These are phyloP conservation scores for Coenobita brevimanus DNA, from an alignment of 1,140 invertebrate genomes.

Conservation along the genomic window DNA sequence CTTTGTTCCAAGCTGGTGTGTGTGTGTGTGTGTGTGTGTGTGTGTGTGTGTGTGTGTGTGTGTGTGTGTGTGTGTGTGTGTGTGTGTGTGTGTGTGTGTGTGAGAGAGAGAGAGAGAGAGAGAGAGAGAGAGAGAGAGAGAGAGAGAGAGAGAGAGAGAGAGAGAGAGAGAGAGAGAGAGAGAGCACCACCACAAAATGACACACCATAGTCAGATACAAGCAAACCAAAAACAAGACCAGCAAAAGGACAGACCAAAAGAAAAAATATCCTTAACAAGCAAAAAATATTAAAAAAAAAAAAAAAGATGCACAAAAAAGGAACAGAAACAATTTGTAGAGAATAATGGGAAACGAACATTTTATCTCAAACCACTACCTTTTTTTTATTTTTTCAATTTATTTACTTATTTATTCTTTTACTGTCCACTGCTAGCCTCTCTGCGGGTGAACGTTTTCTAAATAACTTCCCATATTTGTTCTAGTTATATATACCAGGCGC, in stretches of 20 bases:
- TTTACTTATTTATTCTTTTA: too few species aligned
- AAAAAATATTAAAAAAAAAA: neutral
- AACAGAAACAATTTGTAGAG: neutral
- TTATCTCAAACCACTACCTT: too few species aligned
- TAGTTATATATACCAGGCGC: too few species aligned
- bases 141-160: neutral
- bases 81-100: constrained; percentile 2
- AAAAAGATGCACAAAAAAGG: neutral
- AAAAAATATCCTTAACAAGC: neutral
- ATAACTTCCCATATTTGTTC: too few species aligned
- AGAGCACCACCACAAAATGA: neutral
- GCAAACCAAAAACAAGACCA: neutral
- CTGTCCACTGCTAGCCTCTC: too few species aligned
- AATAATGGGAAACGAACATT: neutral
- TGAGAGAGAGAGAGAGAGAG: constrained; percentile 11
- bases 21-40: constrained; percentile 13
- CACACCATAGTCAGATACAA: neutral
- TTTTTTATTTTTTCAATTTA: too few species aligned
- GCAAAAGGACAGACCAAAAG: neutral
- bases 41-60: neutral
- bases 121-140: neutral
- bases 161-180: neutral
- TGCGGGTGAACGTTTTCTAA: too few species aligned
- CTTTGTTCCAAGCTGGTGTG: too few species aligned
- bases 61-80: constrained; percentile 11